phyloP scores from a whole-genome alignment of 2,888 invertebrate species.

The Phania funesta region DNA sequence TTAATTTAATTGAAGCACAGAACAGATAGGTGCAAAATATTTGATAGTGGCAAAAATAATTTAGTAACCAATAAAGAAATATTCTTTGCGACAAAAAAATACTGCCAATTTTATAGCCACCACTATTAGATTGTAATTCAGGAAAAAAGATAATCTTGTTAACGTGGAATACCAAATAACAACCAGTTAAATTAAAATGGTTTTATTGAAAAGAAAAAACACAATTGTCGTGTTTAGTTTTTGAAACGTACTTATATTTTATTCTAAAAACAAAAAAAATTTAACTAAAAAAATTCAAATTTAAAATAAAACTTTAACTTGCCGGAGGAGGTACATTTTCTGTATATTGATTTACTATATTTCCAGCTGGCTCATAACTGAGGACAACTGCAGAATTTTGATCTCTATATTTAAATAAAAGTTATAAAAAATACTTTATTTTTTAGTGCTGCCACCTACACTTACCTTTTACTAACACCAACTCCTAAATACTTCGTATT shows the following conservation, averaged over 20 bases:
- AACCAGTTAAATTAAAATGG: too few relatives aligned
- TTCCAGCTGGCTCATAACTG: slow-evolving; percentile 68
- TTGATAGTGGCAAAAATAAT: background rate
- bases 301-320: too few relatives aligned
- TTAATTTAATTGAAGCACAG: background rate
- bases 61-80: background rate
- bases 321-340: slow-evolving; percentile 67
- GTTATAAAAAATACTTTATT: background rate
- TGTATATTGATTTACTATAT: slow-evolving; percentile 53
- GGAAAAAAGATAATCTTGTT: too few relatives aligned
- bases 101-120: too few relatives aligned
- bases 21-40: background rate
- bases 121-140: too few relatives aligned
- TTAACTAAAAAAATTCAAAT: background rate
- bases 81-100: background rate
- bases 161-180: too few relatives aligned
- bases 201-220: too few relatives aligned
- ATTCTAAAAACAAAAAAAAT: background rate
- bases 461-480: slow-evolving; percentile 83
- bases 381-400: slow-evolving; percentile 56
- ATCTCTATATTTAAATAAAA: slow-evolving; percentile 34
- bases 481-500: slow-evolving; percentile 88
- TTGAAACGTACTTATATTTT: too few relatives aligned
- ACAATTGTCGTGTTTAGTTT: too few relatives aligned
- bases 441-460: background rate